Evolutionary conservation across 2,888 invertebrate genomes (phyloP).

Genomic region (Dryadula phaetusa): DNA sequence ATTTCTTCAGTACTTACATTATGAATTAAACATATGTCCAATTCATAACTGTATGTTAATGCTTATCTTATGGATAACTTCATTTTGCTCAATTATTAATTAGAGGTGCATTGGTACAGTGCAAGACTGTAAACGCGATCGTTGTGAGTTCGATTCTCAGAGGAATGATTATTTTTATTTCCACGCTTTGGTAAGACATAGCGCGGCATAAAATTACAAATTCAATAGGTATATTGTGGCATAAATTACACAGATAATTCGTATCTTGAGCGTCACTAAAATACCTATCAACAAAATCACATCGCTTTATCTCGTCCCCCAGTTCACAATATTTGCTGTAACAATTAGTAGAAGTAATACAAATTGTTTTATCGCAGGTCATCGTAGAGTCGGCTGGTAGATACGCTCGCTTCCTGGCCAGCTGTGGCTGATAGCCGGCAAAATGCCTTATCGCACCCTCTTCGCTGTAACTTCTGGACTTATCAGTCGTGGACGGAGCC

Average conservation of each 20-base stretch:
- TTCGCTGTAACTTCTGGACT: constrained; percentile 58
- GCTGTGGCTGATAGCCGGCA: constrained; percentile 73
- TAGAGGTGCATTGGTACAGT: too few species aligned
- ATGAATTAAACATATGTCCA: too few species aligned
- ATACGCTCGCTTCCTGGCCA: constrained; percentile 77
- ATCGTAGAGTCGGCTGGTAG: constrained; percentile 63
- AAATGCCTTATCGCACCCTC: constrained; percentile 75
- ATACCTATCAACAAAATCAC: neutral
- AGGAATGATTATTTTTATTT: too few species aligned
- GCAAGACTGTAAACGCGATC: too few species aligned
- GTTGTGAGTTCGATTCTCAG: too few species aligned
- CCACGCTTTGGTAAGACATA: too few species aligned
- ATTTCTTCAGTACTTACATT: too few species aligned
- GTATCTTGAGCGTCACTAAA: constrained; percentile 1
- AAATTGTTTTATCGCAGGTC: constrained; percentile 55
- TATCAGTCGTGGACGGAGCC: constrained; percentile 65
- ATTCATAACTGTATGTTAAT: too few species aligned
- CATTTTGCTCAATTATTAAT: too few species aligned
- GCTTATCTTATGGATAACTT: too few species aligned
- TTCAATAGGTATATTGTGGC: neutral
- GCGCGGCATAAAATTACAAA: neutral
- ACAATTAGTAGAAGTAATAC: constrained; percentile 40
- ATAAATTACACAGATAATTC: neutral
- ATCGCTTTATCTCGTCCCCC: constrained; percentile 26
- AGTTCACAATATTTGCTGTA: constrained; percentile 37